These are phyloP conservation scores for Conomelus anceps DNA, from an alignment of 2,888 invertebrate species.

Conservation along the genomic window DNA sequence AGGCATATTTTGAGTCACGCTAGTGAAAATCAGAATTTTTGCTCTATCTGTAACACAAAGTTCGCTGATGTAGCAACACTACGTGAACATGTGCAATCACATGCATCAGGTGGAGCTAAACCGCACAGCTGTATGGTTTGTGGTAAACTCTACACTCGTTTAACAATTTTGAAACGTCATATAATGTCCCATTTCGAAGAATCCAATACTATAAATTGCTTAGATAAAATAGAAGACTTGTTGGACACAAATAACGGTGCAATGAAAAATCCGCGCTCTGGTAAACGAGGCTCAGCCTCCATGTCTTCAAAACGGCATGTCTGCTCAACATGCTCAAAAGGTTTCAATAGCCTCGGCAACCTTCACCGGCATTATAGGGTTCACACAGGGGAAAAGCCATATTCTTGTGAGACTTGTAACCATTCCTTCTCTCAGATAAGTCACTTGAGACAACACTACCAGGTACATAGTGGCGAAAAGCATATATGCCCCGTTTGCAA, in stretches of 20 bases:
- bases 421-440: conserved; percentile 1
- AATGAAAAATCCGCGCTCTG: not conserved
- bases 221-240: not conserved
- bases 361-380: conserved; percentile 20
- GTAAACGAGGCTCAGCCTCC: not conserved
- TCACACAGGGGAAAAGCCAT: conserved; percentile 25
- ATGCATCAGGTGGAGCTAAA: not conserved
- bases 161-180: conserved; percentile 3
- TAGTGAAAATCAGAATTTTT: not conserved
- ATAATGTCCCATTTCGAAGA: not conserved
- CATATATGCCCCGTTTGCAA: conserved; percentile 23
- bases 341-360: conserved; percentile 22
- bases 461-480: conserved; percentile 21
- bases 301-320: not conserved
- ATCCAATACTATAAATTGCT: not conserved
- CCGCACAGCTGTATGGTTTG: conserved; percentile 5
- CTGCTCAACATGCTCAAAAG: conserved; percentile 17
- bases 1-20: conserved; percentile 3
- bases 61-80: not conserved
- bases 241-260: not conserved
- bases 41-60: not conserved
- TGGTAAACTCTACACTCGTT: not conserved
- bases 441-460: conserved; percentile 21
- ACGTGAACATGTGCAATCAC: not conserved
- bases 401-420: conserved; percentile 19